Conservation (phyloP, 2,888 invertebrate genomes). For the Orchestes rusci region DNA sequence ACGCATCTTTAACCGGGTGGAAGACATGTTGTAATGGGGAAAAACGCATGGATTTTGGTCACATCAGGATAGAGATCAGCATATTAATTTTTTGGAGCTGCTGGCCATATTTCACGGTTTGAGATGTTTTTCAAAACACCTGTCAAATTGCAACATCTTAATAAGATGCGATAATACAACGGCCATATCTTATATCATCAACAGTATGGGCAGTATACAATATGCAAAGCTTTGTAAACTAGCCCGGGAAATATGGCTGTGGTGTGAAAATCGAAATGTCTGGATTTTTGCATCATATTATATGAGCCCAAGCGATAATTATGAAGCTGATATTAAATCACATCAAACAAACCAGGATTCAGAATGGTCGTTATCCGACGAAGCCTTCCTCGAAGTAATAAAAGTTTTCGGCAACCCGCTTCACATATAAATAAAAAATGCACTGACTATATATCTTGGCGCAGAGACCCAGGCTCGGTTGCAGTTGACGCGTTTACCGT, state of each 20-base stretch:
- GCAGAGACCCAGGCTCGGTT: slow-evolving; percentile 16
- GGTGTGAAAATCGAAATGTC: slow-evolving; percentile 22
- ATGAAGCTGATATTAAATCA: slow-evolving; percentile 18
- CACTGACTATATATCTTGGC: slow-evolving; percentile 19
- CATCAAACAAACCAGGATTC: slow-evolving; percentile 10
- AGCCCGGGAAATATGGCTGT: slow-evolving; percentile 21
- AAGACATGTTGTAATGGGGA: slow-evolving; percentile 10
- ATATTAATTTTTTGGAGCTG: slow-evolving; percentile 22
- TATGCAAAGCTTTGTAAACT: slow-evolving; percentile 7
- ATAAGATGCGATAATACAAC: slow-evolving; percentile 21
- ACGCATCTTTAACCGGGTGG: slow-evolving; percentile 18
- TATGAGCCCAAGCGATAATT: slow-evolving; percentile 16
- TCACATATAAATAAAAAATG: slow-evolving; percentile 19
- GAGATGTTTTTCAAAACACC: slow-evolving; percentile 16
- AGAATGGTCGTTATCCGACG: slow-evolving; percentile 15
- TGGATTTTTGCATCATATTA: slow-evolving; percentile 20
- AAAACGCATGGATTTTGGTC: slow-evolving; percentile 15
- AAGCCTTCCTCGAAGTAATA: slow-evolving; percentile 9
- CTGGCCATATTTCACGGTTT: slow-evolving; percentile 15
- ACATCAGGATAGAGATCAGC: slow-evolving; percentile 6
- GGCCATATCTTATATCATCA: slow-evolving; percentile 22
- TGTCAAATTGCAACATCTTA: slow-evolving; percentile 14
- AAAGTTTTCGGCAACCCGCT: slow-evolving; percentile 13
- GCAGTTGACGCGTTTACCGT: slow-evolving; percentile 21
- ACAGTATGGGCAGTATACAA: slow-evolving; percentile 21